Base-by-base conservation (phyloP, 2,797 vertebrate genomes). In the Paramormyrops hopkinsi region DNA sequence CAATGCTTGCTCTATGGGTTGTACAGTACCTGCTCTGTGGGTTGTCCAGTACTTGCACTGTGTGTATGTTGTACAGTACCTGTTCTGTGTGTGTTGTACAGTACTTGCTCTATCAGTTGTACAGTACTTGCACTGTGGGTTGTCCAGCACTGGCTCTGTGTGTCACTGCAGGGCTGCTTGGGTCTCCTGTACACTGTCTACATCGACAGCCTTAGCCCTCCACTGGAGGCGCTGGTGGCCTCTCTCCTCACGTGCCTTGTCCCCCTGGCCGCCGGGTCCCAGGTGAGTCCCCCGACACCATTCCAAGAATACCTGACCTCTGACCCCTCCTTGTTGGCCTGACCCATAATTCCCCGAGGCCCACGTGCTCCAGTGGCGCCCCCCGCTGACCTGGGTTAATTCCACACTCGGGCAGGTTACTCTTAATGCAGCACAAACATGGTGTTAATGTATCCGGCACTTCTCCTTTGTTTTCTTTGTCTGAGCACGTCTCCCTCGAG, bases 111-210 rank as follows among this genome's bases (percentile, higher is more conserved):
- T 86, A 12, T 86, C 29, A 19, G 87, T 73, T 65, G 19, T 25
- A n/a, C 25, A 65, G n/a, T 8, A 59, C 56, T 22, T 65, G 33
- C 9, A 25, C 59, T 65, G 59, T 88, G 46, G 73, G 88, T 54
- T 69, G 22, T 33, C 9, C 29, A 73, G 8, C 8, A 65, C 65
- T 69, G 29, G 65, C 65, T 69, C 65, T 86, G 41, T 86, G 14
- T 62, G 69, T 29, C 25, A 51, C 88, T 88, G 2, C 92, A 99
- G 99, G 98, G 98, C 88, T 99, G 99, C 94, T 96, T 99, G 91
- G 98, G 99, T 88, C 94, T 99, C 92, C 96, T 99, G 95, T 99
- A 99, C 92, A 99, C 98, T 0, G 98, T 99, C 59, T 96, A 99
- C 91, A 97, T 99, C 50, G 99, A 99, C 92, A 98, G 96, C 93